Evolutionary conservation across 35 echinoderm and acorn worm genomes (phyloP).

Genomic region (Apostichopus californicus): DNA sequence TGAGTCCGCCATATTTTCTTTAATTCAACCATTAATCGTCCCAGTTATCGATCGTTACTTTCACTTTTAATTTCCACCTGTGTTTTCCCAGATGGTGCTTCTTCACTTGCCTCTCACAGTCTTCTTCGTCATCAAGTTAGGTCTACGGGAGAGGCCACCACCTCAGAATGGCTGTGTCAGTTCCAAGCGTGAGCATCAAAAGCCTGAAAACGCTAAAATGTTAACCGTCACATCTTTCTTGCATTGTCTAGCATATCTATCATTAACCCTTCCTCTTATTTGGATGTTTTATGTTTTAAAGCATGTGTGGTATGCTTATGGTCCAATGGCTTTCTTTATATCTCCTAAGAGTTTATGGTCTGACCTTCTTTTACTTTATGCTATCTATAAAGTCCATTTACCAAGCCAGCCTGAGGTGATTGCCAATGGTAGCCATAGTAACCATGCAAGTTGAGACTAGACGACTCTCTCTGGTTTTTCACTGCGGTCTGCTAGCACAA

Average conservation of each 20-base stretch:
- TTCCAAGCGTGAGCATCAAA: constrained; percentile 4
- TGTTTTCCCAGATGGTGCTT: constrained; percentile 63
- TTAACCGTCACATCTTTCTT: not conserved
- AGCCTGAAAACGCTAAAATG: not conserved
- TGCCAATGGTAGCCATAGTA: constrained; percentile 58
- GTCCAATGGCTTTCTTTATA: constrained; percentile 55
- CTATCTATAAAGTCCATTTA: constrained; percentile 60
- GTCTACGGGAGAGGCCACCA: constrained; percentile 2
- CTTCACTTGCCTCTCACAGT: constrained; percentile 71
- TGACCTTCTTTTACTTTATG: constrained; percentile 18
- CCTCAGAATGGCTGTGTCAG: constrained; percentile 27
- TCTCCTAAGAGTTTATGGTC: constrained; percentile 66
- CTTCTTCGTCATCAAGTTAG: constrained; percentile 64
- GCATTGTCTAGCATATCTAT: constrained; percentile 28
- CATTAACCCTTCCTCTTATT: constrained; percentile 24
- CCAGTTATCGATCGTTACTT: not conserved
- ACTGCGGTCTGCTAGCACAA: too few relatives aligned
- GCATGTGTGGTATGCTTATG: constrained; percentile 53
- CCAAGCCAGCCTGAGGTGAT: constrained; percentile 16
- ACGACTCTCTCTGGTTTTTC: too few relatives aligned
- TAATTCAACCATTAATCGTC: not conserved
- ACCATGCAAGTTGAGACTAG: constrained; percentile 36
- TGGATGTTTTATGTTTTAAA: constrained; percentile 50
- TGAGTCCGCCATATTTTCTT: too few relatives aligned
- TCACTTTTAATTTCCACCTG: not conserved